Conservation (phyloP, 2,797 vertebrate species). For the Australoheros facetus region DNA sequence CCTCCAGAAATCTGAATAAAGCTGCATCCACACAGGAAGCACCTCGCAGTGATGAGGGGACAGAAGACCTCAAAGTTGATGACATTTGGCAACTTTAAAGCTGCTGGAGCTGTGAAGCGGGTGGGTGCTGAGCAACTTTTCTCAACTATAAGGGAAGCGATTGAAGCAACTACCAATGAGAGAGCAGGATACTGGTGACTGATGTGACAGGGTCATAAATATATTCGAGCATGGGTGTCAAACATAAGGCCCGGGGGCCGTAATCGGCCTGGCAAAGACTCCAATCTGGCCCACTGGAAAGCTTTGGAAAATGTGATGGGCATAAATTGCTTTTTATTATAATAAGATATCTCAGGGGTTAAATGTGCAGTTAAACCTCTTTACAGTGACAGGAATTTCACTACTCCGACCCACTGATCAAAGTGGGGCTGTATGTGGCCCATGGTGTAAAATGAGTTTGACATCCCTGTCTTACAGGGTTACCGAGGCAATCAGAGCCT, state of each 20-base stretch:
- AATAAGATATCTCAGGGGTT: not conserved
- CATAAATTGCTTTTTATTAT: too few species aligned
- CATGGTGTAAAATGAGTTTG: too few species aligned
- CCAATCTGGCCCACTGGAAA: too few species aligned
- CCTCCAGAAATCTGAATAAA: not conserved
- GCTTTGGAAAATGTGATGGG: too few species aligned
- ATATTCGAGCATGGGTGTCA: not conserved
- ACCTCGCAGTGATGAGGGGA: not conserved
- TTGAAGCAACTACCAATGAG: not conserved
- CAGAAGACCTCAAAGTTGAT: accelerated
- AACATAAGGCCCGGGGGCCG: accelerated
- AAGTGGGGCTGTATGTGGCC: too few species aligned
- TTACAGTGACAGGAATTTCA: too few species aligned
- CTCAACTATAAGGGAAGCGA: not conserved
- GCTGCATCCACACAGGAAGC: not conserved
- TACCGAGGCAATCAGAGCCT: not conserved
- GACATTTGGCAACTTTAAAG: not conserved
- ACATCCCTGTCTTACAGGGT: not conserved
- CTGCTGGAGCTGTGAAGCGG: too few species aligned
- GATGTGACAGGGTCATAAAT: too few species aligned
- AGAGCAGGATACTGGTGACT: not conserved
- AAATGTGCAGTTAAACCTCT: not conserved
- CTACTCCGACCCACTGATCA: too few species aligned
- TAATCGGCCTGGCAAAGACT: not conserved
- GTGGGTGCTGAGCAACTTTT: not conserved